Conservation (phyloP, 2,113 vertebrate species). For the Thamnaconus septentrionalis region DNA sequence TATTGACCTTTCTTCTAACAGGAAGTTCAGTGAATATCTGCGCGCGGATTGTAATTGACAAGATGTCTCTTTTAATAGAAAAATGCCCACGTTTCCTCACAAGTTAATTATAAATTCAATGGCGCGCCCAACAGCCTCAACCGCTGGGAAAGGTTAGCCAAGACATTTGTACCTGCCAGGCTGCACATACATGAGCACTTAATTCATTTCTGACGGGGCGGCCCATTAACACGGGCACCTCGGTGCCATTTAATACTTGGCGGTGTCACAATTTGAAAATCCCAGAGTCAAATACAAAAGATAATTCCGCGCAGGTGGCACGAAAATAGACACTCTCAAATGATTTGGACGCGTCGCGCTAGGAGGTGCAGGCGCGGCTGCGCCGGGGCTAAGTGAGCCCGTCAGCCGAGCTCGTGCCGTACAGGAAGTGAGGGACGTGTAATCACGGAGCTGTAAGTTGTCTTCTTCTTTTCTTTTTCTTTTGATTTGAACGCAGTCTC, state of each 20-base stretch:
- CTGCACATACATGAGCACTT: slow-evolving; percentile 58
- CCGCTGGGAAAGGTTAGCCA: slow-evolving; percentile 70
- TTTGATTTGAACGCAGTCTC: slow-evolving; percentile 10
- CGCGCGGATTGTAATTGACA: slow-evolving; percentile 82
- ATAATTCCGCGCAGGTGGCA: slow-evolving; percentile 32
- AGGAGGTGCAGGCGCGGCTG: neutral
- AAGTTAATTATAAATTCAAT: slow-evolving; percentile 80
- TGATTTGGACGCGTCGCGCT: slow-evolving; percentile 31
- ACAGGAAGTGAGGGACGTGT: slow-evolving; percentile 54
- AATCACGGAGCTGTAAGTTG: slow-evolving; percentile 30
- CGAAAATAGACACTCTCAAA: slow-evolving; percentile 32
- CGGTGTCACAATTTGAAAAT: slow-evolving; percentile 52
- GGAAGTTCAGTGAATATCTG: slow-evolving; percentile 80
- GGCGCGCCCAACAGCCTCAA: slow-evolving; percentile 61
- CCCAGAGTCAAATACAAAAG: slow-evolving; percentile 20
- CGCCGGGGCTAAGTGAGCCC: slow-evolving; percentile 25
- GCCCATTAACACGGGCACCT: slow-evolving; percentile 56
- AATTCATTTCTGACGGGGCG: slow-evolving; percentile 55
- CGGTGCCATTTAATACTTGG: slow-evolving; percentile 43
- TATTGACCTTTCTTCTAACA: slow-evolving; percentile 84
- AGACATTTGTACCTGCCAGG: slow-evolving; percentile 75
- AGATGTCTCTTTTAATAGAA: slow-evolving; percentile 83
- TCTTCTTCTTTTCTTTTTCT: no score
- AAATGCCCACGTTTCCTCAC: slow-evolving; percentile 78
- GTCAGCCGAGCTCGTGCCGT: slow-evolving; percentile 28